Percentiles rank a stretch among this genome's conserved stretches.
phyloP scores from a whole-genome alignment of 2,888 invertebrate genomes.

The Hypomecis punctinalis region DNA sequence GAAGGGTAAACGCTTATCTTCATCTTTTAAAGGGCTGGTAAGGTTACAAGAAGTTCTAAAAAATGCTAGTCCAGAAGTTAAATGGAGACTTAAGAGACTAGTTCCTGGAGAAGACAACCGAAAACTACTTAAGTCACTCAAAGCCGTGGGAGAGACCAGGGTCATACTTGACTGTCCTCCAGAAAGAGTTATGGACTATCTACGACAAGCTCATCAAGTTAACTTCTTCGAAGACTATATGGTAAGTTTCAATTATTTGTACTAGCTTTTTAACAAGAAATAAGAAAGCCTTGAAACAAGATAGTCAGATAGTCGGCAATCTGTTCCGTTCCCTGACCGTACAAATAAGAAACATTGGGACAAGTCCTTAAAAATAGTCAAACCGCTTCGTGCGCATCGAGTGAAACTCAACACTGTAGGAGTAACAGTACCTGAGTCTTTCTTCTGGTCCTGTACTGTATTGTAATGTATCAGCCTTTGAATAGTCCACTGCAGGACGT shows the following conservation, averaged over 20 bases:
- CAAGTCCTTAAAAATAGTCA: too few species aligned
- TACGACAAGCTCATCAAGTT: conserved; percentile 92
- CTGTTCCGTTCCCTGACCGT: too few species aligned
- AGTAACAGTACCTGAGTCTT: too few species aligned
- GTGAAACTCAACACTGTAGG: too few species aligned
- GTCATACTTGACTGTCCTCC: conserved; percentile 91
- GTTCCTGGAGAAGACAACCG: conserved; percentile 83
- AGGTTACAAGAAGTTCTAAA: conserved; percentile 93
- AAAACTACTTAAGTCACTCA: conserved; percentile 90
- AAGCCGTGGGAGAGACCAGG: conserved; percentile 87
- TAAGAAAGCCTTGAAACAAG: too few species aligned
- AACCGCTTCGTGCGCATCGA: too few species aligned
- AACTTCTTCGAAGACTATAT: conserved; percentile 94
- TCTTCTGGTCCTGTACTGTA: too few species aligned
- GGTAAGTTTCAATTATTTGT: conserved; percentile 60
- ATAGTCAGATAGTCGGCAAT: too few species aligned
- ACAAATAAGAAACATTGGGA: too few species aligned
- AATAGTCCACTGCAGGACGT: too few species aligned
- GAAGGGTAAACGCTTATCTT: background rate
- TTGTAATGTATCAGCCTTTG: too few species aligned
- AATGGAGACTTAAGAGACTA: conserved; percentile 88
- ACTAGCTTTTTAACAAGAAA: background rate
- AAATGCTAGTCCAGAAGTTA: conserved; percentile 87
- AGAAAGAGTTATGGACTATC: conserved; percentile 87
- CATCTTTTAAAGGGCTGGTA: conserved; percentile 83